Evolutionary conservation across 1,140 invertebrate species (phyloP).

Genomic region (Neodiprion virginianus): DNA sequence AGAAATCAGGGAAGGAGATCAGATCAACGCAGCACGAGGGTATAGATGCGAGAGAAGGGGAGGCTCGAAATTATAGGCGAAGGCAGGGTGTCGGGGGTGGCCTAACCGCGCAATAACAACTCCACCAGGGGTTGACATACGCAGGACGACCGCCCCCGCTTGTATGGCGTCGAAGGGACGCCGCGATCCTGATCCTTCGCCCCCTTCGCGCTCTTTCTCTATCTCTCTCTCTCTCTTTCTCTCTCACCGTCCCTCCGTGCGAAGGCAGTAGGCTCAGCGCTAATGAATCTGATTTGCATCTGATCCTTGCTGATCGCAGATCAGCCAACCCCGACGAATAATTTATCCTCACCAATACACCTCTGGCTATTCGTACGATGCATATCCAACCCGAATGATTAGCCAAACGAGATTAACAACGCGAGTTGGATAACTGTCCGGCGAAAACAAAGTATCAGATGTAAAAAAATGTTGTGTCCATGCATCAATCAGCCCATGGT

Average conservation of each 20-base stretch:
- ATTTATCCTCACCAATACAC: conserved; percentile 36
- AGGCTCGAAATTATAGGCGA: background rate
- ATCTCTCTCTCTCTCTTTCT: conserved; percentile 37
- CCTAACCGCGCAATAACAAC: conserved; percentile 50
- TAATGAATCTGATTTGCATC: conserved; percentile 63
- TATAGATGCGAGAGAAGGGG: background rate
- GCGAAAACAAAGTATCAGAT: no score
- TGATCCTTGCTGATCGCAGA: conserved; percentile 50
- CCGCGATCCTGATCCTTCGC: conserved; percentile 37
- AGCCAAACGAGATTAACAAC: background rate
- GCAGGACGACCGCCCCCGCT: conserved; percentile 19
- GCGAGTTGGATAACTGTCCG: background rate
- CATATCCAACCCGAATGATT: background rate
- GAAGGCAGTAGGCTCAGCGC: conserved; percentile 45
- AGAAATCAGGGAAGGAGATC: no score
- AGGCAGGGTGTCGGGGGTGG: conserved; percentile 24
- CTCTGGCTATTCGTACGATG: background rate
- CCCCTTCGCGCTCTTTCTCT: background rate
- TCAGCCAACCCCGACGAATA: conserved; percentile 46
- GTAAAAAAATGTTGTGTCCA: no score
- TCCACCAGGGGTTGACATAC: conserved; percentile 25
- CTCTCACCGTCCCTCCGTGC: conserved; percentile 26
- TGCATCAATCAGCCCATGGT: no score
- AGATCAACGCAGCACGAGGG: no score
- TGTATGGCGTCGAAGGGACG: conserved; percentile 20